Evolutionary conservation across 2,888 invertebrate genomes (phyloP), one percentile per base, ranked within the genome.

Genomic region (Junonia oenone): DNA sequence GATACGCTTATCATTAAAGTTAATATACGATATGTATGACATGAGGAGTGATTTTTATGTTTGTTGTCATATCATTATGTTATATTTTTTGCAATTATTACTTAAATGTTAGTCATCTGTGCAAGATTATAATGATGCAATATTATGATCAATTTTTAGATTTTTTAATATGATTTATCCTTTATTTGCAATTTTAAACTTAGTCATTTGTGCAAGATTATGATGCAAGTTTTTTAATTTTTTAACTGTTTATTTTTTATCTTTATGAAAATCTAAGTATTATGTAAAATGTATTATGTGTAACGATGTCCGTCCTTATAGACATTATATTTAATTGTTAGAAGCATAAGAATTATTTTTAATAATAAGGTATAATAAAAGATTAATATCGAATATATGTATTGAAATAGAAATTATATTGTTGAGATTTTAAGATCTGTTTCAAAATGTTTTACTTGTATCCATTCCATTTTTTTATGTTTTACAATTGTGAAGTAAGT

Each of bases 1-100:
- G 95, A 96, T 77, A 91, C 92, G 15, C 83, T 96, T 9, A 84
- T 94, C 29, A 92, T 96, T 48, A 93, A 93, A 76, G 93, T 95
- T 31, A 87, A 91, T 75, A 92, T 94, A 1, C 76, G 76, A 48
- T 86, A 88, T 67, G 89, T 90, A 78, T 89, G 87, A 86, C 83
- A 77, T 47, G 68, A 73, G 73, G 74, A 77, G 73, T 79, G 61
- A 66, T 15, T 53, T 50, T 55, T 59, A 46, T 15, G 48, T 37
- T 51, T 45, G 51, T 8, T 43, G 61, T 73, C 22, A 22, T 22
- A 22, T 22, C 5, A 22, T 22, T 22, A 22, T 22, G n/a, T 33
- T 33, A n/a, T 33, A 4, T 11, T 33, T 2, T 33, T n/a, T 33
- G 31, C 31, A 33, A 33, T 33, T 33, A n/a, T 33, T 33, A 11